Evolutionary conservation across 92 coral and sea anemone genomes (phyloP), one percentile per base, ranked within the genome.

Genomic region (Montipora capitata): DNA sequence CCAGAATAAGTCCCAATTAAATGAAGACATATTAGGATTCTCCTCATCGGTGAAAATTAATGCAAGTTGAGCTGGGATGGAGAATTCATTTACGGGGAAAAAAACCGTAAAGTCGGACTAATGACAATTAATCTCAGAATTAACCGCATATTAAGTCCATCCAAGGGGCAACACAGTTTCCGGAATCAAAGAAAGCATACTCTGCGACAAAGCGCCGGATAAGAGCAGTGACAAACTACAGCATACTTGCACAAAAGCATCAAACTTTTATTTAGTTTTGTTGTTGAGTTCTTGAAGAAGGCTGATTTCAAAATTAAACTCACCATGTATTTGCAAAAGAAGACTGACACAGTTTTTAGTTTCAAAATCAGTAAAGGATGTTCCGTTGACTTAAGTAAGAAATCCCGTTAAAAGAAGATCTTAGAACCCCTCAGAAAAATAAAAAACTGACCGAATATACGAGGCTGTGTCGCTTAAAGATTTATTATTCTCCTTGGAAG

Each of bases 151-250:
- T 72, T 82, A 59, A 39, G 41, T 12, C 72, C 63, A 58, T 11
- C 87, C 79, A 57, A 83, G 87, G 61, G 77, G 59, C 38, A 71
- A 7, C 13, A 45, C 17, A 61, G 75, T 72, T 83, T 83, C 87
- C 87, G 87, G 87, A 40, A 14, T 11, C 13, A 48, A 62, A 68
- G 68, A 81, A 81, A 51, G 68, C 40, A 12, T 18, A 48, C 70
- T 49, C 85, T 77, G 40, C 85, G 68, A 81, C 13, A 39, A 68
- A 81, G 38, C 40, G 64, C 9, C 85, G 40, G 84, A 43, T 64
- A 12, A 65, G 39, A 10, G 38, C 5, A 20, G 13, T 40, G 45
- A 11, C 52, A 16, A 14, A 10, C 10, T 3, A 9, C 14, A 8
- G 3, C 54, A 16, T 44, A 41, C 83, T 45, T 42, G 4, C 11